Evolutionary conservation across 2,797 vertebrate genomes (phyloP).

Genomic region (Sebastes oblongus): DNA sequence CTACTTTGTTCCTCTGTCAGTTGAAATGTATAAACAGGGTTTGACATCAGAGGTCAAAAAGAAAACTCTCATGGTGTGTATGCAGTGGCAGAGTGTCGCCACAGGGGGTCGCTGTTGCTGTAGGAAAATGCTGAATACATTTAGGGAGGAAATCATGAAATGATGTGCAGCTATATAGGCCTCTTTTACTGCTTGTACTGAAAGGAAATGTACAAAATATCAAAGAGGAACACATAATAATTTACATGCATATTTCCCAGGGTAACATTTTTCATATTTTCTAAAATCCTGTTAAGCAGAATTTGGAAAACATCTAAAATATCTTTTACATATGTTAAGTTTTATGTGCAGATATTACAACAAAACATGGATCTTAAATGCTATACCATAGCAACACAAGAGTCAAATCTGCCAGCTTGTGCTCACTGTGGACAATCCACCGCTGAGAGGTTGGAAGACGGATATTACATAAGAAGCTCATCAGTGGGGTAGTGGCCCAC

Average conservation of each 20-base stretch:
- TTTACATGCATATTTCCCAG: not conserved
- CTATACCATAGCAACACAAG: constrained; percentile 1
- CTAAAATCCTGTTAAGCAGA: not conserved
- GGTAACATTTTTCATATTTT: not conserved
- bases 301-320: not conserved
- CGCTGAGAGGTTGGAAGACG: constrained; percentile 62
- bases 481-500: constrained; percentile 81
- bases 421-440: constrained; percentile 50
- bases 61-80: not conserved
- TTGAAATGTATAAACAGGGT: constrained; percentile 16
- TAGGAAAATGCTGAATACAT: constrained; percentile 23
- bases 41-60: constrained; percentile 35
- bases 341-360: not conserved
- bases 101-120: constrained; percentile 75
- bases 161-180: constrained; percentile 1
- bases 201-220: not conserved
- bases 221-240: not conserved
- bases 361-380: not conserved
- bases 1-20: constrained; percentile 9
- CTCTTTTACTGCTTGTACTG: not conserved
- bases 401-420: constrained; percentile 32
- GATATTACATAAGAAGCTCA: constrained; percentile 80
- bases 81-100: constrained; percentile 46
- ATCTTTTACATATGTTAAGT: not conserved
- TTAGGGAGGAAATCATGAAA: constrained; percentile 2